Conservation (phyloP, 92 coral and sea anemone species). For the Palythoa grandiflora region DNA sequence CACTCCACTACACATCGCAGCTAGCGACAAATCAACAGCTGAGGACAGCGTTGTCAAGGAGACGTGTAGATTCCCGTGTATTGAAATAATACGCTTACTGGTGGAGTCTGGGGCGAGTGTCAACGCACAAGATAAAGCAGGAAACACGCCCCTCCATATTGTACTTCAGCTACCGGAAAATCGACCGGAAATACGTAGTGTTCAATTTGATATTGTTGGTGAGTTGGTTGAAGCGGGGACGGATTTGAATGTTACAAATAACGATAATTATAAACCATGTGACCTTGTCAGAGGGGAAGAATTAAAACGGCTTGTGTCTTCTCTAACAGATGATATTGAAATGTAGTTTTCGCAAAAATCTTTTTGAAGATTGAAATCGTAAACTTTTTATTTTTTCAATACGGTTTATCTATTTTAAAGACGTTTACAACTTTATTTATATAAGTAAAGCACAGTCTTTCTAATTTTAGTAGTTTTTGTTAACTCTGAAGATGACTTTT, state of each 20-base stretch:
- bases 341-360: not conserved
- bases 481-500: too few species aligned
- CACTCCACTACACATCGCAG: constrained; percentile 65
- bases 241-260: constrained; percentile 49
- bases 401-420: not conserved
- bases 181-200: constrained; percentile 52
- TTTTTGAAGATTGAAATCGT: not conserved
- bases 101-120: constrained; percentile 71
- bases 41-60: constrained; percentile 50
- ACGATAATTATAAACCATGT: constrained; percentile 33
- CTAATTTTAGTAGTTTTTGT: too few species aligned
- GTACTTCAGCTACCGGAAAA: constrained; percentile 48
- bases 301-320: constrained; percentile 25
- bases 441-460: too few species aligned
- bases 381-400: not conserved
- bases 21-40: constrained; percentile 52
- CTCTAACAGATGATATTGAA: constrained; percentile 45
- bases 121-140: constrained; percentile 56
- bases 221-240: constrained; percentile 72
- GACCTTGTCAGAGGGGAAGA: constrained; percentile 34
- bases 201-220: constrained; percentile 64
- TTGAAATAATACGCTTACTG: constrained; percentile 61
- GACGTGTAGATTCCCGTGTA: constrained; percentile 57
- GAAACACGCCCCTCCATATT: constrained; percentile 68
- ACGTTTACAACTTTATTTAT: not conserved